A percentile compares a stretch with the other conserved stretches of the same genome.
These are phyloP conservation scores for Eristalis intricaria DNA, from an alignment of 2,888 invertebrate species.

Conservation along the genomic window DNA sequence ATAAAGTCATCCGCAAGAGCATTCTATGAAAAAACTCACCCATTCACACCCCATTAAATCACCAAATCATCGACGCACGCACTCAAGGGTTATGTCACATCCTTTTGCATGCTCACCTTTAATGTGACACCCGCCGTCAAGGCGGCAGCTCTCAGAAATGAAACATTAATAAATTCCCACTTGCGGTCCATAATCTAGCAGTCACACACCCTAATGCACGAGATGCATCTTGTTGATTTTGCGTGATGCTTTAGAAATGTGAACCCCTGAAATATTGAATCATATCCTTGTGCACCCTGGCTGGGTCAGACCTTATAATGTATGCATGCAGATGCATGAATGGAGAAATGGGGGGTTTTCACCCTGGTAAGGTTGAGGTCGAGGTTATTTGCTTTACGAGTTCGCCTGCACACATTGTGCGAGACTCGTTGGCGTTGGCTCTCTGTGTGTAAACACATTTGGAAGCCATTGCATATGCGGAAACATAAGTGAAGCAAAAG, in stretches of 20 bases:
- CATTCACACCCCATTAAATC: conserved; percentile 4
- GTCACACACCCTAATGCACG: conserved; percentile 26
- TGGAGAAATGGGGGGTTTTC: neutral
- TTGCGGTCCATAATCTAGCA: conserved; percentile 20
- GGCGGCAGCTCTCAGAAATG: neutral
- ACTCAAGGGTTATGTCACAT: conserved; percentile 27
- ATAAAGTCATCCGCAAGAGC: neutral
- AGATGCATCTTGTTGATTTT: conserved; percentile 59
- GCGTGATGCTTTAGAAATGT: conserved; percentile 57
- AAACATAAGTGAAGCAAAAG: conserved; percentile 16
- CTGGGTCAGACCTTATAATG: conserved; percentile 38
- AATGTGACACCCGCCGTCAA: conserved; percentile 9
- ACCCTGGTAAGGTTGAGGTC: conserved; percentile 54
- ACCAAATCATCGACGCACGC: conserved; percentile 54
- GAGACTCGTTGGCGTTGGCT: neutral
- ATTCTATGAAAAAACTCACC: neutral
- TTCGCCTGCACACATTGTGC: neutral
- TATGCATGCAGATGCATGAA: conserved; percentile 14
- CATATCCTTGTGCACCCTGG: conserved; percentile 61
- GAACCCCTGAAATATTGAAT: conserved; percentile 61
- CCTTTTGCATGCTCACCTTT: conserved; percentile 24
- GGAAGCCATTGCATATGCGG: neutral
- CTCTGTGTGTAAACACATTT: neutral
- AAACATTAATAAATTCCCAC: neutral
- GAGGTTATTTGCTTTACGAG: conserved; percentile 55